Evolutionary conservation across 92 coral and sea anemone species (phyloP), one percentile per base, ranked within the genome.

Genomic region (Muricea muricata): DNA sequence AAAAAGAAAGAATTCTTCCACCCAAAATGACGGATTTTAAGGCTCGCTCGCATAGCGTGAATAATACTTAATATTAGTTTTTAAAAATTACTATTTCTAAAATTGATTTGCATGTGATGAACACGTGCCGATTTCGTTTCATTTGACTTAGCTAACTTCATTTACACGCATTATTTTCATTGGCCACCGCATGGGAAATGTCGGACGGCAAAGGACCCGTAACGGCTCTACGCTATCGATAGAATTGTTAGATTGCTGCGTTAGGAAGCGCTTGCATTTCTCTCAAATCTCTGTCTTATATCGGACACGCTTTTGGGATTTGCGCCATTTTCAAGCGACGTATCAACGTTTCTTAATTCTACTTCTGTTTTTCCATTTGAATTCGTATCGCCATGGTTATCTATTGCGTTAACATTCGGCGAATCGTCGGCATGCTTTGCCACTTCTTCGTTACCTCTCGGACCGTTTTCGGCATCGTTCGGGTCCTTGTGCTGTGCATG

Each of bases 271-370:
- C 14, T 32, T 6, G 83, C 56, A 33, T 33, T 32, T 78, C 69
- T 78, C 13, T 58, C 83, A 78, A 55, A 78, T 57, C 58, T 78
- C 34, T 56, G 61, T 78, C 33, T 78, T 58, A 56, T 21, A 23
- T 78, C 55, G 35, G 71, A 55, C 83, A 56, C 71, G 11, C 30
- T 78, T n/a, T 78, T 54, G 12, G 31, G 71, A 6, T 57, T 78
- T 1, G 1, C 71, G 31, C 31, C 29, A 15, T 25, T 45, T 29
- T 76, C 46, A 32, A 48, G 25, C 35, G 45, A 24, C 45, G 45
- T 13, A 75, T 47, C 20, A 13, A 33, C 83, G 55, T 78, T 78
- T 0, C 15, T 35, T n/a, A 78, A 55, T 6, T 77, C 55, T 1
- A 18, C 33, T 75, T 37, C 21, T 7, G 83, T 0, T 56, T 78